Percentiles rank a stretch among this genome's conserved stretches.
These are phyloP conservation scores for Bombus sibiricus DNA, from an alignment of 1,140 invertebrate species.

Conservation along the genomic window DNA sequence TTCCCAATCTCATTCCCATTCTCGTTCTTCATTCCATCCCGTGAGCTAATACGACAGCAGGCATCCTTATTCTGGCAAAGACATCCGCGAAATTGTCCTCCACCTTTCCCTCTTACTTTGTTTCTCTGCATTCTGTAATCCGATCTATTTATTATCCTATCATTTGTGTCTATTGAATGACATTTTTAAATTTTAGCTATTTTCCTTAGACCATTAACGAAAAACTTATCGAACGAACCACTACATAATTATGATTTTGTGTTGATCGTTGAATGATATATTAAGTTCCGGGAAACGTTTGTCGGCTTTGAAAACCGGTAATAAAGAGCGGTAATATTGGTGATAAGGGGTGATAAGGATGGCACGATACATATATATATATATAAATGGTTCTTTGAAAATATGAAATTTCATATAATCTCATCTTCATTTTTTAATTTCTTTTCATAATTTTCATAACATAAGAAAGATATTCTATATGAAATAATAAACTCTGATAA, in stretches of 20 bases:
- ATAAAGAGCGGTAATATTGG: neutral
- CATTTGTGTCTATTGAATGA: neutral
- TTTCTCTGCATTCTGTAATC: slow-evolving; percentile 25
- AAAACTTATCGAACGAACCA: too few species aligned
- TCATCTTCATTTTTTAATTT: neutral
- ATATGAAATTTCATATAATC: neutral
- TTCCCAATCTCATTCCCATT: slow-evolving; percentile 69
- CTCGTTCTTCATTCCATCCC: slow-evolving; percentile 64
- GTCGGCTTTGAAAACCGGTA: neutral
- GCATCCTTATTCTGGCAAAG: slow-evolving; percentile 57
- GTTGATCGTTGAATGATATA: too few species aligned
- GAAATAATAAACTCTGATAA: neutral
- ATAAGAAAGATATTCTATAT: neutral
- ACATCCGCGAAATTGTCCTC: slow-evolving; percentile 39
- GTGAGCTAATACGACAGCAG: slow-evolving; percentile 39
- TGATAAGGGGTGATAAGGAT: too few species aligned
- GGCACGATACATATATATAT: too few species aligned
- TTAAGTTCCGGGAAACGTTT: neutral
- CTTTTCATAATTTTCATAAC: too few species aligned
- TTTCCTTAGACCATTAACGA: neutral
- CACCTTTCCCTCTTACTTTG: slow-evolving; percentile 12
- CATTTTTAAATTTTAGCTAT: neutral
- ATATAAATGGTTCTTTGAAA: too few species aligned
- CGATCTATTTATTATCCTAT: slow-evolving; percentile 15
- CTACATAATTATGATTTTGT: neutral